These are phyloP conservation scores for Lasioglossum lativentre DNA, from an alignment of 2,888 invertebrate genomes.

Conservation along the genomic window DNA sequence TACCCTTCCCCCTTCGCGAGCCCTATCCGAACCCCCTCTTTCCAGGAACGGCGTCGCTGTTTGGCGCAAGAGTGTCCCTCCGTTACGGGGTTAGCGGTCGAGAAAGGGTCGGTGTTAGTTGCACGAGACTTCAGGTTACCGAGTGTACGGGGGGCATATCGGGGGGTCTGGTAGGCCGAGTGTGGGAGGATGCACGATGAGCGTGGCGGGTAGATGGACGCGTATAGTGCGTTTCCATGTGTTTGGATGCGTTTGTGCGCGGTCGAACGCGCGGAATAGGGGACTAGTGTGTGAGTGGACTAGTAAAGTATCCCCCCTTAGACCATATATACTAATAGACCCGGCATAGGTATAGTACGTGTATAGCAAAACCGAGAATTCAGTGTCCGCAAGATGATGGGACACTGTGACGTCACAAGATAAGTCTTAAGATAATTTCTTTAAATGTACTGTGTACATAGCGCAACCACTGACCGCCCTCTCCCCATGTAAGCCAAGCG, in stretches of 20 bases:
- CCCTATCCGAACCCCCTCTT: background rate
- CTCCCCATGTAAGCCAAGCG: too few species aligned
- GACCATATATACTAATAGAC: too few species aligned
- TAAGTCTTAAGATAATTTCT: too few species aligned
- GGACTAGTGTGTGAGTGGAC: constrained; percentile 45
- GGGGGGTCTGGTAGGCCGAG: constrained; percentile 30
- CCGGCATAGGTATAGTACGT: too few species aligned
- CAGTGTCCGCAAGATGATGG: too few species aligned
- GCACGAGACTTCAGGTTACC: constrained; percentile 67
- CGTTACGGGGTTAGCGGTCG: constrained; percentile 52
- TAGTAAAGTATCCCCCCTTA: too few species aligned
- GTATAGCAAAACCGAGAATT: too few species aligned
- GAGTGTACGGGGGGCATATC: constrained; percentile 25
- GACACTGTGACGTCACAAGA: too few species aligned
- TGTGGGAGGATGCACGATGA: constrained; percentile 26
- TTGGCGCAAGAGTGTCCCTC: constrained; percentile 40
- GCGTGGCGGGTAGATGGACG: constrained; percentile 45
- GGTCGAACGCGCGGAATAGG: constrained; percentile 54
- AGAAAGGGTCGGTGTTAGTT: constrained; percentile 52
- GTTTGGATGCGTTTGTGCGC: constrained; percentile 56
- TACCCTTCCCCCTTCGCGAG: constrained; percentile 7
- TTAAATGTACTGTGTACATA: too few species aligned
- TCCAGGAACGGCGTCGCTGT: constrained; percentile 21
- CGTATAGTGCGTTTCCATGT: constrained; percentile 55
- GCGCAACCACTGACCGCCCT: too few species aligned